Conservation (phyloP, 2,888 invertebrate genomes). For the Slavum lentiscoides region DNA sequence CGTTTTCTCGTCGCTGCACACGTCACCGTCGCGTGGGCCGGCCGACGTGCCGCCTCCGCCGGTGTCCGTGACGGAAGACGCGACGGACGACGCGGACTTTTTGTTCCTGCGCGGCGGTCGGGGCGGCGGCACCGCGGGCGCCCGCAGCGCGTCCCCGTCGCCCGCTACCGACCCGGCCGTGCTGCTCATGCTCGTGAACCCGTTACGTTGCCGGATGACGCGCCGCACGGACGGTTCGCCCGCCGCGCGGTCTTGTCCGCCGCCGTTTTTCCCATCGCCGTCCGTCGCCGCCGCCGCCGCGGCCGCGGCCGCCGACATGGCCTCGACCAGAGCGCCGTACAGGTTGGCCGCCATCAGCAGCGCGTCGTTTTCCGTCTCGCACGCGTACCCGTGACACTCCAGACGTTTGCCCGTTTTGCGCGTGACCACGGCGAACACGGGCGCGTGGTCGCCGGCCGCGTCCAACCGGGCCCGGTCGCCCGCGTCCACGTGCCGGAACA, state of each 20-base stretch:
- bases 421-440: constrained; percentile 89
- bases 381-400: constrained; percentile 90
- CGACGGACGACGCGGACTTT: constrained; percentile 57
- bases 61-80: constrained; percentile 69
- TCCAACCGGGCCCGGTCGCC: constrained; percentile 59
- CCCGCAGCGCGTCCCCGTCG: constrained; percentile 35
- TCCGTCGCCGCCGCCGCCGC: background rate
- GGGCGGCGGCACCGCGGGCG: constrained; percentile 61
- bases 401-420: constrained; percentile 75
- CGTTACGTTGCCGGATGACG: constrained; percentile 37
- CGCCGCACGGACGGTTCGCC: background rate
- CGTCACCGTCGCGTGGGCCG: constrained; percentile 26
- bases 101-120: constrained; percentile 76
- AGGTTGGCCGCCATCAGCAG: constrained; percentile 88
- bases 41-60: constrained; percentile 59
- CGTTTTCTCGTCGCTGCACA: constrained; percentile 74
- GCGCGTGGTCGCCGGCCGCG: constrained; percentile 69
- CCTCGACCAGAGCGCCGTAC: constrained; percentile 81
- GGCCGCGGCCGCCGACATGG: constrained; percentile 36
- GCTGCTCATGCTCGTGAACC: constrained; percentile 52
- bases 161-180: constrained; percentile 33
- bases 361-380: constrained; percentile 86
- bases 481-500: constrained; percentile 62
- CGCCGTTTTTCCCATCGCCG: background rate
- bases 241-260: background rate